Evolutionary conservation across 1,140 invertebrate species (phyloP), one percentile per base, ranked within the genome.

Genomic region (Oryctes rhinoceros): DNA sequence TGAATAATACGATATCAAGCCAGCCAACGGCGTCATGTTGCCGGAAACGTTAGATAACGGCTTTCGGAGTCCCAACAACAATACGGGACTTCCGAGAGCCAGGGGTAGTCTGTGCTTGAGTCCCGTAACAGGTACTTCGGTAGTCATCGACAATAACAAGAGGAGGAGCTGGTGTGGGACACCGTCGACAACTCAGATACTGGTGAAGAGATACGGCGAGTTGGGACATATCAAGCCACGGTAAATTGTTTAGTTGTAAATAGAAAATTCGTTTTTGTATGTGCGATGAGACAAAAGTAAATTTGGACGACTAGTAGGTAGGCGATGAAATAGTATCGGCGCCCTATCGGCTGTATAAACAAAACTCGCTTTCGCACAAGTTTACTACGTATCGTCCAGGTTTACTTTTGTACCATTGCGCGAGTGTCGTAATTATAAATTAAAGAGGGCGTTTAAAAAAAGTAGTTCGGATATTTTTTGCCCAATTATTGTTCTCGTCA

Each of bases 141-240:
- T 84, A 35, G 82, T 83, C 48, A 84, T 85, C 71, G 83, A 85
- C 78, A 83, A 39, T 62, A 76, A 76, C 76, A 86, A 87, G 67
- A 81, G 86, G 59, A 82, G 84, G 53, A 87, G 86, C 79, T 87
- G 86, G 86, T 87, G 86, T 65, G 86, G 86, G 47, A 86, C 85
- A 35, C 84, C 86, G 11, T 83, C 86, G 37, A 62, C 80, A 13
- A 76, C 59, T 74, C 83, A 71, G 65, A 80, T 83, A 79, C 80
- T 78, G 5, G 37, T 83, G 75, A 85, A 81, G 75, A 82, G 86
- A 71, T 86, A 86, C 78, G 86, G 86, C n/a, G 86, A 86, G 82
- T 79, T 86, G 80, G 86, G 86, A 62, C 86, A 86, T 79, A 83
- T 86, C 80, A 86, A 86, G 79, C 85, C 84, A 82, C 85, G 86